Base-by-base conservation (phyloP, 2,888 invertebrate species). In the Gymnocheta viridis region DNA sequence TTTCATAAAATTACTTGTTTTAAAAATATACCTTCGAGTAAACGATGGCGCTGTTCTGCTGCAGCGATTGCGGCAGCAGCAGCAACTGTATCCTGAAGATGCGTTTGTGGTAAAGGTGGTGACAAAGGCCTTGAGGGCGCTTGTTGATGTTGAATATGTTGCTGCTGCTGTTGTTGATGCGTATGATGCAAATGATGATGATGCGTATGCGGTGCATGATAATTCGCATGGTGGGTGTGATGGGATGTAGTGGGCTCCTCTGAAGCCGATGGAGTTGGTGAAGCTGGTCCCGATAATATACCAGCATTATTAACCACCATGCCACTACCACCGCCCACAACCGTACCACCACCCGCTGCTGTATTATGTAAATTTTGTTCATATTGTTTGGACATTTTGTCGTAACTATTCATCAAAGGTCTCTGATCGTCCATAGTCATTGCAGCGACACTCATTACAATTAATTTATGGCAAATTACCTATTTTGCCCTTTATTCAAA, bases 391-490 rank as follows among this genome's bases (percentile, higher is more conserved):
- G 90, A 87, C 90, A 90, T 90, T 90, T 90, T 89, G 73, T 91
- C 91, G 87, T 90, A 91, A 89, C 87, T 90, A 87, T 91, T 91
- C 90, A 91, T 90, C 87, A 91, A 90, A 82, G 91, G 91, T 91
- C 91, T 91, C 86, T 91, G 91, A 90, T 91, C 91, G 90, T 91
- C 91, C 90, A 91, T 89, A 88, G 91, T 91, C 91, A 91, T 91
- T 89, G 91, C 91, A 91, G 91, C 91, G 89, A 91, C 91, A 90
- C 90, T 90, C 90, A 90, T 86, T 85, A 82, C 78, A 85, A 82
- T 74, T 72, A 67, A 49, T 38, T 64, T 51, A 29, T 72, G 73
- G 58, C 54, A 64, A 77, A 62, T 14, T 54, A 56, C 62, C 80
- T 58, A 47, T 77, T 64, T 29, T 69, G 49, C 82, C 73, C 64